A percentile compares a stretch with the other conserved stretches of the same genome.
Evolutionary conservation across 2,113 vertebrate genomes (phyloP).

Genomic region (Leuciscus idus): DNA sequence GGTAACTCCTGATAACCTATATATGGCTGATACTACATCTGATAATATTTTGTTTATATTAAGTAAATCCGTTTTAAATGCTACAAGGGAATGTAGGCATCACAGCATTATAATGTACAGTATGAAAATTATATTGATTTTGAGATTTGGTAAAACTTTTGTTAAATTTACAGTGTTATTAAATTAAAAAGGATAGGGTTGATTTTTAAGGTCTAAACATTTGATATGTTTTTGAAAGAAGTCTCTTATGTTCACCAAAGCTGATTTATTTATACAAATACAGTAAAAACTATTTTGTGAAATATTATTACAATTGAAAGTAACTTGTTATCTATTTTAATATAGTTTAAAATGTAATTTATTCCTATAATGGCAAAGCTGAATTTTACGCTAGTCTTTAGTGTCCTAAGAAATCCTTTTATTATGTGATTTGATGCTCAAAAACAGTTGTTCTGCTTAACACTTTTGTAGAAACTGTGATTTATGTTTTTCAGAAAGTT

Average conservation of each 20-base stretch:
- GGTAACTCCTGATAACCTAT: slow-evolving; percentile 73
- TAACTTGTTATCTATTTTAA: too few relatives aligned
- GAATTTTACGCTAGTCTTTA: background rate
- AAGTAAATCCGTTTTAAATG: background rate
- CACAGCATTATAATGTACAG: background rate
- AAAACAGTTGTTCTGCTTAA: background rate
- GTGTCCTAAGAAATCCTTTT: background rate
- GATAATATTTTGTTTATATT: background rate
- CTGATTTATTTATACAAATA: background rate
- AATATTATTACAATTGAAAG: background rate
- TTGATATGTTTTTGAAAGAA: background rate
- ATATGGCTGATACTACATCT: background rate
- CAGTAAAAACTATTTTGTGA: background rate
- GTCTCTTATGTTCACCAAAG: background rate
- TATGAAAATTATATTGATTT: background rate
- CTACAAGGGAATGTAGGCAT: too few relatives aligned
- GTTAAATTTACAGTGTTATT: background rate
- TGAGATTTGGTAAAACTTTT: background rate
- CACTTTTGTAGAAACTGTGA: background rate
- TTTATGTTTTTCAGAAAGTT: background rate
- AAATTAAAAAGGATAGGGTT: too few relatives aligned
- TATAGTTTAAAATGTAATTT: background rate
- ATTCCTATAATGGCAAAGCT: background rate
- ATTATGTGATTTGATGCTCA: background rate
- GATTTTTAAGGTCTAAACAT: background rate